These are phyloP conservation scores for Leistus spinibarbis DNA, from an alignment of 2,888 invertebrate species.

Conservation along the genomic window DNA sequence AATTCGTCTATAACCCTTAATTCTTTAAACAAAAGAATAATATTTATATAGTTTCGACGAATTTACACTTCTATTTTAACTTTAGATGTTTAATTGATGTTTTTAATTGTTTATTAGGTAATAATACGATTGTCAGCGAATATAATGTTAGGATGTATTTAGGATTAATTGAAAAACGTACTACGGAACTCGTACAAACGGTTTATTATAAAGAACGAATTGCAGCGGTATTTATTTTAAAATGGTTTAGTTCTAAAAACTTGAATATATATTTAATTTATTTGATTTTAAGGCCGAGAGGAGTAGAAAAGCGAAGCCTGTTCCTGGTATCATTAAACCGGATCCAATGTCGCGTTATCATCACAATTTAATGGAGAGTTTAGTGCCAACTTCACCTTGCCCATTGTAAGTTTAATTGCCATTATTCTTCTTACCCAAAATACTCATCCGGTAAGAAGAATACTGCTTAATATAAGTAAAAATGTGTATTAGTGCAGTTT, in stretches of 20 bases:
- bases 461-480: too few species aligned
- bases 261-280: constrained; percentile 1
- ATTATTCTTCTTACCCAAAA: background rate
- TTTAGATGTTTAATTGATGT: background rate
- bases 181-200: constrained; percentile 68
- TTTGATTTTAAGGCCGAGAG: constrained; percentile 5
- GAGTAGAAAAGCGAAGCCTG: constrained; percentile 6
- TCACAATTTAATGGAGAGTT: constrained; percentile 51
- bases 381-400: constrained; percentile 60
- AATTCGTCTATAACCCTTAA: background rate
- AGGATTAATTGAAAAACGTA: constrained; percentile 79
- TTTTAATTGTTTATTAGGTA: constrained; percentile 55
- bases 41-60: too few species aligned
- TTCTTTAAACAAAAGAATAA: too few species aligned
- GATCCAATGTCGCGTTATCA: constrained; percentile 48
- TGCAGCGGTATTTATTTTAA: too few species aligned
- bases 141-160: constrained; percentile 82
- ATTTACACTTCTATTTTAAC: too few species aligned
- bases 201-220: constrained; percentile 56
- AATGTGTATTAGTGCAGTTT: too few species aligned
- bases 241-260: too few species aligned
- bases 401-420: constrained; percentile 56
- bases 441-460: too few species aligned
- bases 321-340: constrained; percentile 35
- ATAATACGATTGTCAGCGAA: constrained; percentile 72